Evolutionary conservation across 2,888 invertebrate genomes (phyloP).

Genomic region (Eutolmus rufibarbis): DNA sequence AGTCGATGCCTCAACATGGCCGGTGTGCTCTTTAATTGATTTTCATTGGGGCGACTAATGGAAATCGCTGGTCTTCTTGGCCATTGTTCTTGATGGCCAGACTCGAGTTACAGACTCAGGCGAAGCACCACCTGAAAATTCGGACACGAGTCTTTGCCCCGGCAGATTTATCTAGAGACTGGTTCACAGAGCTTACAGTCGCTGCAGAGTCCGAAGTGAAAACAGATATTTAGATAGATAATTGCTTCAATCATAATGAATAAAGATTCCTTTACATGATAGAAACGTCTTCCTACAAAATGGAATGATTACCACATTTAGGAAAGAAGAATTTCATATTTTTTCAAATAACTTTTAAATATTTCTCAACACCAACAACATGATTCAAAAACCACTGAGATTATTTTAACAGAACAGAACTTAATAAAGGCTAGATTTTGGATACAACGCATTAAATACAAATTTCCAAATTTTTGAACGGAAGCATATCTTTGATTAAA

Average conservation of each 20-base stretch:
- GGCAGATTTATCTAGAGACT: not conserved
- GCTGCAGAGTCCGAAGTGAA: not conserved
- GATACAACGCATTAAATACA: too few species aligned
- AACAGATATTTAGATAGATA: not conserved
- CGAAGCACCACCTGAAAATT: not conserved
- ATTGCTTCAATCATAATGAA: not conserved
- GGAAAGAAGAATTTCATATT: not conserved
- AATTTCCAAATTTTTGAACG: too few species aligned
- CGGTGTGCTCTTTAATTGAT: conserved; percentile 12
- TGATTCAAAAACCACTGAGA: too few species aligned
- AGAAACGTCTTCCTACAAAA: not conserved
- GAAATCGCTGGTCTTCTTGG: not conserved
- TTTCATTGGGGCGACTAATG: not conserved
- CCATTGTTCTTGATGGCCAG: not conserved
- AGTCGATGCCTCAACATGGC: conserved; percentile 13
- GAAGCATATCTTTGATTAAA: too few species aligned
- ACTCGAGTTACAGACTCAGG: not conserved
- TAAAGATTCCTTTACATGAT: not conserved
- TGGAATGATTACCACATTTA: not conserved
- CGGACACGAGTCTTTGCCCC: not conserved
- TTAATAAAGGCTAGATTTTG: too few species aligned
- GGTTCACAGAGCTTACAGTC: not conserved
- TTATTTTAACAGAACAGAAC: too few species aligned
- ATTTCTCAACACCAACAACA: too few species aligned
- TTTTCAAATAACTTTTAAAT: not conserved